Evolutionary conservation across 2,113 vertebrate species (phyloP), one percentile per base, ranked within the genome.

Genomic region (Tragelaphus buxtoni): DNA sequence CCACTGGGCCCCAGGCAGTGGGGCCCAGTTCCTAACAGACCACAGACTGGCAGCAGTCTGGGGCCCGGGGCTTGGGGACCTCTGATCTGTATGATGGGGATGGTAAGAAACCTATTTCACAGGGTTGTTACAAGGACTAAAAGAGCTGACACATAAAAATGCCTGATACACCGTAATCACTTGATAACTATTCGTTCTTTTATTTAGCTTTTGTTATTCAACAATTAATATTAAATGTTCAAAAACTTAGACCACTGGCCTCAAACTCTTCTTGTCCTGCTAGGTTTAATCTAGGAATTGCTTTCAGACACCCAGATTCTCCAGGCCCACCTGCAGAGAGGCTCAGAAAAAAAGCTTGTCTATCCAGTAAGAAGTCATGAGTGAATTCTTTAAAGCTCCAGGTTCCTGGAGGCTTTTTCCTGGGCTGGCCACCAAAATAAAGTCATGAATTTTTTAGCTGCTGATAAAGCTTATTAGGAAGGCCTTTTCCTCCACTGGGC

Each of bases 391-490:
- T 69, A 13, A 18, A 83, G 47, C 72, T 93, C 26, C 39, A 49
- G 53, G 84, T 82, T 96, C 76, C 83, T 2, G 4, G 82, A 90
- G 22, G 30, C 35, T 14, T 32, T 56, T 74, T 74, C 81, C 79
- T 45, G 20, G 13, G 53, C 82, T 83, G 89, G 56, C 39, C 42
- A 88, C 61, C 77, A 94, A 47, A 85, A 47, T 53, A 87, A 22
- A 39, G n/a, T n/a, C 89, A 90, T 86, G 16, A 82, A 85, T 49
- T 95, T 97, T 94, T 95, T 63, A 96, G 30, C 76, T 96, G 77
- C 86, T 91, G 63, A 49, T 63, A 13, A 88, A 93, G 53, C 24
- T 42, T 30, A 91, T 28, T 63, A 89, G 56, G 69, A 91, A 95
- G 12, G 32, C 14, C 61, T 90, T 89, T 91, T 63, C 63, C 35